Evolutionary conservation across 2,113 vertebrate genomes (phyloP).

Genomic region (Pungitius pungitius): DNA sequence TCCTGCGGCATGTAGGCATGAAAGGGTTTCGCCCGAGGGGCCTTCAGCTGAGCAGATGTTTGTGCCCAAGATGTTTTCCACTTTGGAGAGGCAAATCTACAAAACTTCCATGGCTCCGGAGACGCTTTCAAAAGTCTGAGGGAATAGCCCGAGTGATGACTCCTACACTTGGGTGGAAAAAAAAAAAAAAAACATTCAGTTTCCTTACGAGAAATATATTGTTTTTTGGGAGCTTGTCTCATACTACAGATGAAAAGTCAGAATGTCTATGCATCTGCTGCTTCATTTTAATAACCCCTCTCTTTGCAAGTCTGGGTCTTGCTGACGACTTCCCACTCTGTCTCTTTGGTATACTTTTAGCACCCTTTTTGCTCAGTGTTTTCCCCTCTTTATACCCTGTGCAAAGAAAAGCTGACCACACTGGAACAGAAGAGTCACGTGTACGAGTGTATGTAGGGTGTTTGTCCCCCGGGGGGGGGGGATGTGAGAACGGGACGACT

Average conservation of each 20-base stretch:
- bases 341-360: slow-evolving; percentile 1
- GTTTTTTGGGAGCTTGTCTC: not conserved
- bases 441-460: slow-evolving; percentile 29
- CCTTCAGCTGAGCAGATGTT: slow-evolving; percentile 15
- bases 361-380: slow-evolving; percentile 1
- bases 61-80: not conserved
- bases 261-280: slow-evolving; percentile 6
- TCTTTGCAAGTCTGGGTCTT: not conserved
- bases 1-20: not conserved
- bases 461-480: slow-evolving; percentile 42
- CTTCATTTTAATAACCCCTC: not conserved
- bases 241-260: not conserved
- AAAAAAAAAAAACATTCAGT: not conserved
- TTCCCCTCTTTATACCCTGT: slow-evolving; percentile 12
- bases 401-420: slow-evolving; percentile 54
- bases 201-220: not conserved
- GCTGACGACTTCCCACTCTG: not conserved
- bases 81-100: not conserved
- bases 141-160: not conserved
- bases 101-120: not conserved
- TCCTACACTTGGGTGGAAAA: not conserved
- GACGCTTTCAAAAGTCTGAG: not conserved
- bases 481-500: slow-evolving; percentile 42
- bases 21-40: slow-evolving; percentile 2
- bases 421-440: slow-evolving; percentile 42